A percentile compares a stretch with the other conserved stretches of the same genome.
phyloP scores from a whole-genome alignment of 2,797 vertebrate genomes.

The Cyprinella venusta region DNA sequence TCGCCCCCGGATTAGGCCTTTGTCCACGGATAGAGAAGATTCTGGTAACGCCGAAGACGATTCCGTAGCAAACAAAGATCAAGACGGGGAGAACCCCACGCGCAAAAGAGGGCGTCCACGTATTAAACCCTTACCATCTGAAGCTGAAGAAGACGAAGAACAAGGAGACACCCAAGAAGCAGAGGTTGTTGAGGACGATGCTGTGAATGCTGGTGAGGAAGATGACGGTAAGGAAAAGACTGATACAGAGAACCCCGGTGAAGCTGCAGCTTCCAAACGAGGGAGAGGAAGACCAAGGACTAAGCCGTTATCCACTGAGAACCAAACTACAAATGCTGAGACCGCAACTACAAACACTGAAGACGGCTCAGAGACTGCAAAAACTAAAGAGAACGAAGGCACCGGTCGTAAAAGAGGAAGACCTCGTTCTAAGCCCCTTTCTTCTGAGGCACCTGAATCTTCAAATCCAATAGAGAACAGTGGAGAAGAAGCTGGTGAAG shows the following conservation, averaged over 20 bases:
- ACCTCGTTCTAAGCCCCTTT: conserved; percentile 48
- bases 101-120: background rate
- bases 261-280: conserved; percentile 38
- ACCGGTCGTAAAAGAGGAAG: conserved; percentile 54
- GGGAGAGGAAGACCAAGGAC: conserved; percentile 56
- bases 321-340: background rate
- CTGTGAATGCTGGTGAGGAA: conserved; percentile 7
- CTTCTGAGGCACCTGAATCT: conserved; percentile 10
- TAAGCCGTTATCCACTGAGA: conserved; percentile 34
- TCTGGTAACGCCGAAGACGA: conserved; percentile 34
- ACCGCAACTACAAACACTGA: background rate
- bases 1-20: conserved; percentile 41
- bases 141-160: conserved; percentile 22
- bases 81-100: background rate
- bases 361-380: background rate
- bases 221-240: background rate
- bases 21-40: conserved; percentile 39
- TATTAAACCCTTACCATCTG: conserved; percentile 11
- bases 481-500: conserved; percentile 60
- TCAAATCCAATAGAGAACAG: conserved; percentile 27
- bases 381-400: conserved; percentile 36
- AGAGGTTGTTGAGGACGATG: conserved; percentile 16
- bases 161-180: conserved; percentile 1
- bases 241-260: conserved; percentile 42
- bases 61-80: conserved; percentile 15